Evolutionary conservation across 2,797 vertebrate species (phyloP).

Genomic region (Gymnodraco acuticeps): DNA sequence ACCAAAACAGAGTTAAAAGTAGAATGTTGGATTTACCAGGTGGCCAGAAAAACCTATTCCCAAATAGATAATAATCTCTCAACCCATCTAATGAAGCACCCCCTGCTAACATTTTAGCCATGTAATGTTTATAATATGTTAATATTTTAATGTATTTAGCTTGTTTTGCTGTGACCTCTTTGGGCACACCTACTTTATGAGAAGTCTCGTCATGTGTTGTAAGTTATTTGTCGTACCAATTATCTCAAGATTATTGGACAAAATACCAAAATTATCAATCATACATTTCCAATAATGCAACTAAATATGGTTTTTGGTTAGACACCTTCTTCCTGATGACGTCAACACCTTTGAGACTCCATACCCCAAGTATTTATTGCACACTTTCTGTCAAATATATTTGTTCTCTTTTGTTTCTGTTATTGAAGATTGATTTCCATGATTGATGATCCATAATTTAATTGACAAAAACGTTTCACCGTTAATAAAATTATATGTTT

Average conservation of each 20-base stretch:
- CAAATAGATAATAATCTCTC: background rate
- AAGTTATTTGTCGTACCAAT: too few species aligned
- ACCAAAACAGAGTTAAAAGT: background rate
- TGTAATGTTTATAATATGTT: background rate
- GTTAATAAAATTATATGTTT: background rate
- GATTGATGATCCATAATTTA: too few species aligned
- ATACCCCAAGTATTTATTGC: too few species aligned
- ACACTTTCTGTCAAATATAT: background rate
- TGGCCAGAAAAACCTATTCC: background rate
- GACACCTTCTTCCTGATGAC: background rate
- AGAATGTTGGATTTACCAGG: background rate
- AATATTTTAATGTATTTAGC: background rate
- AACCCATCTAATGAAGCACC: too few species aligned
- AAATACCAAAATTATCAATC: background rate
- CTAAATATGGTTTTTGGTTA: background rate
- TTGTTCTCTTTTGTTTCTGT: too few species aligned
- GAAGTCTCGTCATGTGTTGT: too few species aligned
- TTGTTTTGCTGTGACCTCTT: background rate
- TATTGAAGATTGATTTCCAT: too few species aligned
- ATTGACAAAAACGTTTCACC: background rate
- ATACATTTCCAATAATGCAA: background rate
- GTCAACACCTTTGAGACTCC: too few species aligned
- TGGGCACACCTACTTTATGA: too few species aligned
- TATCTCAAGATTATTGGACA: too few species aligned
- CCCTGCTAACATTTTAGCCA: too few species aligned